Evolutionary conservation across 1,140 invertebrate species (phyloP), one percentile per base, ranked within the genome.

Genomic region (Drosophila ercepeae): DNA sequence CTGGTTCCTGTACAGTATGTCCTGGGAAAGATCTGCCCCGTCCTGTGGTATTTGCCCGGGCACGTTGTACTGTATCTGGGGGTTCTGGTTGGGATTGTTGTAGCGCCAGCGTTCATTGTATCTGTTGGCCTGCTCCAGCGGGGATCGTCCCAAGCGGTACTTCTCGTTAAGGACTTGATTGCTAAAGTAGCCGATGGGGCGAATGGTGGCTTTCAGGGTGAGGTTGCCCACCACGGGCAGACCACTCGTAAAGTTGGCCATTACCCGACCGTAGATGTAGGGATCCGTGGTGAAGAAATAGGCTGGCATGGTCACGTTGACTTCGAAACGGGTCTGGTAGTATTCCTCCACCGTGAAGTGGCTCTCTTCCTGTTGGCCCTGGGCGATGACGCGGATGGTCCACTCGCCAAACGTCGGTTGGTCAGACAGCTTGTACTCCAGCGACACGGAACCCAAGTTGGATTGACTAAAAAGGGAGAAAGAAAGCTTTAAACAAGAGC

Each of bases 221-320:
- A 98, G 92, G 92, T 98, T 98, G 3, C 97, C 97, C 27, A 91
- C 91, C 0, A 97, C 96, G 0, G 96, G 96, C 13, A 95, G 95
- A 1, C 96, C 96, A 39, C 95, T 97, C 1, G 96, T 98, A 91
- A 98, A 99, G 94, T 99, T 99, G 0, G 98, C 97, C 93, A 97
- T 95, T 3, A 99, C 94, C 0, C 95, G 94, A 0, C 98, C 98
- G 78, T 95, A 93, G 67, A 99, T 95, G 77, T 93, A 97, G 3
- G 93, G 94, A 76, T 97, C 96, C 11, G 95, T 96, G 64, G 96
- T 96, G 84, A 98, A 95, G 90, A 99, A 96, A 89, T 98, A 98
- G 0, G 97, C 96, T 0, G 97, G 96, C 95, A 98, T 97, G 0
- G 97, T 98, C 0, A 99, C 97, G 92, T 99, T 99, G 0, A 99